Conservation (phyloP, 2,113 vertebrate genomes). For the Falco punctatus region DNA sequence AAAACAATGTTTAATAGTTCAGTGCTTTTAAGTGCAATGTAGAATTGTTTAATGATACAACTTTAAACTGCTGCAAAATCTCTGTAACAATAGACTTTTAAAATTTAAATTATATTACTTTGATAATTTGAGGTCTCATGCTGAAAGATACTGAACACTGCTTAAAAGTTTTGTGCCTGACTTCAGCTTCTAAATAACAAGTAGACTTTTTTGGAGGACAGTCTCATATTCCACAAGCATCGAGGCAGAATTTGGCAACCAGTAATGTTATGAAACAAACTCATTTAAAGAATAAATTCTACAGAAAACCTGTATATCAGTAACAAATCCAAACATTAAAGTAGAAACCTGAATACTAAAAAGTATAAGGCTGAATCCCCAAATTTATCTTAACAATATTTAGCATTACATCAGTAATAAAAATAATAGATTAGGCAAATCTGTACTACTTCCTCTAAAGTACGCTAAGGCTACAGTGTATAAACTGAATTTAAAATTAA, state of each 20-base stretch:
- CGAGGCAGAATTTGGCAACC: neutral
- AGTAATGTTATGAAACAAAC: neutral
- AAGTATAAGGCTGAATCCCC: neutral
- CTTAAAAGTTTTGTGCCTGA: neutral
- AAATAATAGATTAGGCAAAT: neutral
- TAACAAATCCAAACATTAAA: neutral
- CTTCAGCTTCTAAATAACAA: neutral
- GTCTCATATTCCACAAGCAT: neutral
- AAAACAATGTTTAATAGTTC: conserved; percentile 18
- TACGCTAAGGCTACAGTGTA: neutral
- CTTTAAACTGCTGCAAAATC: neutral
- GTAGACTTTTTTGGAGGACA: neutral
- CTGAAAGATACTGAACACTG: neutral
- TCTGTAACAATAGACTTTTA: neutral
- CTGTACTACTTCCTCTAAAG: neutral
- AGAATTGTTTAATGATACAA: conserved; percentile 15
- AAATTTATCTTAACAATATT: neutral
- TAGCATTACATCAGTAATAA: neutral
- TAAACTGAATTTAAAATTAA: neutral
- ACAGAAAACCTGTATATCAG: neutral
- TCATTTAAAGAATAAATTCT: neutral
- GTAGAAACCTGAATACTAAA: neutral
- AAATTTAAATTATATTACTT: neutral
- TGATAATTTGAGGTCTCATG: neutral
- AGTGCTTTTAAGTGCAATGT: neutral